A percentile compares a stretch with the other conserved stretches of the same genome.
Evolutionary conservation across 1,140 invertebrate genomes (phyloP).

Genomic region (Drosophila guanche): DNA sequence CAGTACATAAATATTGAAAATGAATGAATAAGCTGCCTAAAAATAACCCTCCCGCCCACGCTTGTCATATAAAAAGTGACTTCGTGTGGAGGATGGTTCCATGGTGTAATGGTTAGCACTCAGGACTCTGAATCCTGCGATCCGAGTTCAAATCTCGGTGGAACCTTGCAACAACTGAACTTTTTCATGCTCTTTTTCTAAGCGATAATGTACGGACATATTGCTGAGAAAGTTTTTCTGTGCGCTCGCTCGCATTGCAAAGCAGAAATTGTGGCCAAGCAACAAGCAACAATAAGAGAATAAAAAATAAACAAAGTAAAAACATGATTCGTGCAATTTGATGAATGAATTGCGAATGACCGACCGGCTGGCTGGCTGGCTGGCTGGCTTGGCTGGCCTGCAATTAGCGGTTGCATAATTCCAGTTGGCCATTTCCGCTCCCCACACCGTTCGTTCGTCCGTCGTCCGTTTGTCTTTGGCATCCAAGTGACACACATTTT

Average conservation of each 20-base stretch:
- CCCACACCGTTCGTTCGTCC: too few relatives aligned
- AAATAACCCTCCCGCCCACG: too few relatives aligned
- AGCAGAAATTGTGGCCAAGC: constrained; percentile 23
- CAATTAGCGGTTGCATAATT: constrained; percentile 53
- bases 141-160: constrained; percentile 86
- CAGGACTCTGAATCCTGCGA: constrained; percentile 95
- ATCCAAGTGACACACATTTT: constrained; percentile 36
- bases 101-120: constrained; percentile 96
- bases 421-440: constrained; percentile 46
- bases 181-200: constrained; percentile 1
- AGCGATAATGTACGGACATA: too few relatives aligned
- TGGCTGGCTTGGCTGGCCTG: constrained; percentile 34
- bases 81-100: constrained; percentile 83
- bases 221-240: constrained; percentile 15
- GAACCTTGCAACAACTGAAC: constrained; percentile 7
- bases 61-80: not conserved
- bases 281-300: too few relatives aligned
- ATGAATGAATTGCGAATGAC: constrained; percentile 40
- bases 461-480: not conserved
- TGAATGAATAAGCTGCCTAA: too few relatives aligned
- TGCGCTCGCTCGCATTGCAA: constrained; percentile 20
- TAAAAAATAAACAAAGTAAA: constrained; percentile 7
- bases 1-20: too few relatives aligned
- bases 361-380: constrained; percentile 21
- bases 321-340: constrained; percentile 29